Conservation (phyloP, 2,113 vertebrate genomes). For the Puntigrus tetrazona region DNA sequence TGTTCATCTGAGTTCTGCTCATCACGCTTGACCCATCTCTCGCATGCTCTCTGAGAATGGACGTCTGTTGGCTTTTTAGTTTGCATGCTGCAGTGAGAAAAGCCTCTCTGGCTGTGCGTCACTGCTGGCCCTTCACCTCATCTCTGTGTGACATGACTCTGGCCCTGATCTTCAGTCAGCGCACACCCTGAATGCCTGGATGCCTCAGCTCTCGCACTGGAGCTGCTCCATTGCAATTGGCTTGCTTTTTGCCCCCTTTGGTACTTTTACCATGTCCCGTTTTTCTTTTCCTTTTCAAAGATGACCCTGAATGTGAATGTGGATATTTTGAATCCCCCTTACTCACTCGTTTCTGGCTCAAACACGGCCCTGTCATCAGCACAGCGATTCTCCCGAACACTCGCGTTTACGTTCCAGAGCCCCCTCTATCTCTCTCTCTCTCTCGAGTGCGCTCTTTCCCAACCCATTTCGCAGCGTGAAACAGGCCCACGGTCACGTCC, state of each 20-base stretch:
- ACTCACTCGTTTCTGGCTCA: conserved; percentile 66
- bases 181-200: conserved; percentile 74
- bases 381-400: conserved; percentile 53
- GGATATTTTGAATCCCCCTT: conserved; percentile 45
- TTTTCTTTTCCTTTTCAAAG: conserved; percentile 55
- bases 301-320: conserved; percentile 54
- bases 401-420: conserved; percentile 23
- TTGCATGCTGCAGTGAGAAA: conserved; percentile 64
- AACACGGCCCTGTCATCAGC: conserved; percentile 77
- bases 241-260: conserved; percentile 74
- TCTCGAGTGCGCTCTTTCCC: conserved; percentile 29
- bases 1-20: conserved; percentile 51
- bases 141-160: conserved; percentile 74
- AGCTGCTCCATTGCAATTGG: conserved; percentile 74
- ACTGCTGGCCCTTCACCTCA: conserved; percentile 70
- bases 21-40: conserved; percentile 39
- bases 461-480: conserved; percentile 73
- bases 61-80: conserved; percentile 65
- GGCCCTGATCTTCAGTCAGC: conserved; percentile 78
- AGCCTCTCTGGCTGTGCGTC: conserved; percentile 63
- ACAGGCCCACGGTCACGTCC: conserved; percentile 71
- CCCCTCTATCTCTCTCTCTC: background rate
- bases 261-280: conserved; percentile 59
- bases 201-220: conserved; percentile 73
- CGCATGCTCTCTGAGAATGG: conserved; percentile 69